Conservation (phyloP, 2,888 invertebrate species). For the Rhopalosiphum nymphaeae region DNA sequence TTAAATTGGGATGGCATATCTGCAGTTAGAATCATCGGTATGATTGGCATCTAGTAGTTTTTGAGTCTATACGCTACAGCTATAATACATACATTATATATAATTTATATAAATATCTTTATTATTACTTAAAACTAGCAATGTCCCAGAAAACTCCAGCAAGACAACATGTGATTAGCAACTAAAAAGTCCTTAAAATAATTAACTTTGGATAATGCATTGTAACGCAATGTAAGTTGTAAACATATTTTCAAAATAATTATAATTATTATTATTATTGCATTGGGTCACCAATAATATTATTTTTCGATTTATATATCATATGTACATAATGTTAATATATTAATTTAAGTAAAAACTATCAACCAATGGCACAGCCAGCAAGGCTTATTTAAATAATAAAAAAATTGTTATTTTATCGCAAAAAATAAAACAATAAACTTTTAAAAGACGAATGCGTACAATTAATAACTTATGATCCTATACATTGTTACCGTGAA, state of each 20-base stretch:
- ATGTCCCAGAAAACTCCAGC: rapidly evolving
- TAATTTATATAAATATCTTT: not conserved
- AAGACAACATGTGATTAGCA: not conserved
- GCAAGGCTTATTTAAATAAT: not conserved
- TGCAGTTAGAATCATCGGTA: not conserved
- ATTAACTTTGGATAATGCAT: not conserved
- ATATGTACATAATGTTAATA: not conserved
- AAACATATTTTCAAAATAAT: too few relatives aligned
- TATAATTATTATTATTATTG: too few relatives aligned
- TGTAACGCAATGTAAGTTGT: too few relatives aligned
- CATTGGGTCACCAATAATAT: too few relatives aligned
- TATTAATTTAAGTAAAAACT: too few relatives aligned
- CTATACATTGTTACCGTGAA: too few relatives aligned
- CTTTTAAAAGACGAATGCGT: not conserved
- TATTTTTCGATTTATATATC: too few relatives aligned
- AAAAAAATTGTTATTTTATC: not conserved
- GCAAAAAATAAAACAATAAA: not conserved
- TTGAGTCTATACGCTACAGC: not conserved
- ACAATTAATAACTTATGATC: not conserved
- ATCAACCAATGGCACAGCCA: not conserved
- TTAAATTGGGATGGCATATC: not conserved
- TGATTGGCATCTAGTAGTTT: not conserved
- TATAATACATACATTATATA: not conserved
- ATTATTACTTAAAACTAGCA: not conserved
- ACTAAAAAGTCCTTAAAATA: not conserved